phyloP scores from a whole-genome alignment of 2,113 vertebrate genomes.

The Clupea harengus region DNA sequence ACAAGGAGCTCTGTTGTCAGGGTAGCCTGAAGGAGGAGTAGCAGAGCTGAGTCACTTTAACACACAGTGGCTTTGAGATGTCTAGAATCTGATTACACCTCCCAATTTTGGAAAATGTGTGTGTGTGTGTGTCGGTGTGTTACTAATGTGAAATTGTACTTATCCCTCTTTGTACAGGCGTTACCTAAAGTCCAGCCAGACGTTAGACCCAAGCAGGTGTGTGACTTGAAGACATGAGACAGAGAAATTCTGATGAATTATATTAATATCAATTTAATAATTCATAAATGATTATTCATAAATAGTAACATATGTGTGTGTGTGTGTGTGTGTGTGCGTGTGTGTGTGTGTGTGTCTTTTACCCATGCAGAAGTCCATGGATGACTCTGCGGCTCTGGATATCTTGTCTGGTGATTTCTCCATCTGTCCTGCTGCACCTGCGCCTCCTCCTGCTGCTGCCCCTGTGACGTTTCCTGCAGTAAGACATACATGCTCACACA shows the following conservation, averaged over 20 bases:
- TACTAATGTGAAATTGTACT: background rate
- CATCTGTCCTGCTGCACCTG: conserved; percentile 20
- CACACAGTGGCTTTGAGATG: no score
- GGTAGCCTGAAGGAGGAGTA: no score
- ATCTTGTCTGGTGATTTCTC: conserved; percentile 64
- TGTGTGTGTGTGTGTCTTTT: conserved; percentile 8
- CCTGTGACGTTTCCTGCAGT: background rate
- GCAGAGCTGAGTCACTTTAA: no score
- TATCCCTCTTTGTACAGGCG: conserved; percentile 51
- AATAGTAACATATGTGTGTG: background rate
- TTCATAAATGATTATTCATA: background rate
- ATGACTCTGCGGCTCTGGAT: conserved; percentile 63
- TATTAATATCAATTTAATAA: background rate
- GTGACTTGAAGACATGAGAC: background rate
- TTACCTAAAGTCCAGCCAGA: conserved; percentile 43
- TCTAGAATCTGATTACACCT: no score
- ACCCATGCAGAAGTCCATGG: conserved; percentile 51
- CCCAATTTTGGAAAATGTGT: no score
- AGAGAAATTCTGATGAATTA: background rate
- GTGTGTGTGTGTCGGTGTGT: background rate
- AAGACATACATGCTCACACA: background rate
- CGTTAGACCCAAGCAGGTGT: conserved; percentile 55
- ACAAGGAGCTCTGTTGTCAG: no score
- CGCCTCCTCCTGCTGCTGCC: background rate
- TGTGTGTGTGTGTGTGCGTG: background rate